A percentile compares a stretch with the other conserved stretches of the same genome.
Conservation (phyloP, 1,140 invertebrate species). For the Cydia strobilella region DNA sequence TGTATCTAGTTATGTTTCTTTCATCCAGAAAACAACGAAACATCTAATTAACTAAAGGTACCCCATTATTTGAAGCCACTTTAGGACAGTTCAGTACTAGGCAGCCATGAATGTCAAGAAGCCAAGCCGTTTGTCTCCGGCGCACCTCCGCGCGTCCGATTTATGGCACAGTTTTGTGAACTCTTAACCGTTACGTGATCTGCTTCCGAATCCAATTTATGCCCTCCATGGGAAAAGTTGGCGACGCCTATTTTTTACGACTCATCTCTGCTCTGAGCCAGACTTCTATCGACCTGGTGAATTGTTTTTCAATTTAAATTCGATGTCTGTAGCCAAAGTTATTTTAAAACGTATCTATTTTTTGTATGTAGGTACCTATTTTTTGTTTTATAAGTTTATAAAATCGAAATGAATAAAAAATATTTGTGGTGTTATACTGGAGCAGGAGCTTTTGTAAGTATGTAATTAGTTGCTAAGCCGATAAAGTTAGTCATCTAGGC, state of each 20-base stretch:
- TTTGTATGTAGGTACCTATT: not conserved
- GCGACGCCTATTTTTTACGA: slow-evolving; percentile 73
- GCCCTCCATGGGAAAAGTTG: slow-evolving; percentile 73
- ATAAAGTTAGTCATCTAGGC: not conserved
- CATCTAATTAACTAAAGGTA: not conserved
- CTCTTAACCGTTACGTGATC: slow-evolving; percentile 80
- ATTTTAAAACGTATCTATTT: not conserved
- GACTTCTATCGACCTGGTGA: slow-evolving; percentile 38
- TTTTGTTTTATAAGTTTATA: not conserved
- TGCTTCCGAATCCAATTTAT: slow-evolving; percentile 80
- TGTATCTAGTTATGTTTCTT: too few species aligned
- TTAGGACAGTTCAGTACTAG: not conserved
- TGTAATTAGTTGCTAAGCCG: not conserved
- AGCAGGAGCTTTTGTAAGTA: not conserved
- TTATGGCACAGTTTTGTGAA: slow-evolving; percentile 79
- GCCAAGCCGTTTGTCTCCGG: slow-evolving; percentile 74
- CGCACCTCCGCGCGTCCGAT: slow-evolving; percentile 77
- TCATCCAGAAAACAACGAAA: not conserved
- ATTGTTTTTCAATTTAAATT: slow-evolving; percentile 37
- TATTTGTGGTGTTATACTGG: not conserved
- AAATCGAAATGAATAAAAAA: not conserved
- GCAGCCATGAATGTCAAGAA: slow-evolving; percentile 19
- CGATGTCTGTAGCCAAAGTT: slow-evolving; percentile 39
- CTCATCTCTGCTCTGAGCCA: slow-evolving; percentile 53
- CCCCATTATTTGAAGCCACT: slow-evolving; percentile 3